Evolutionary conservation across 2,113 vertebrate species (phyloP).

Genomic region (Oxyura jamaicensis): DNA sequence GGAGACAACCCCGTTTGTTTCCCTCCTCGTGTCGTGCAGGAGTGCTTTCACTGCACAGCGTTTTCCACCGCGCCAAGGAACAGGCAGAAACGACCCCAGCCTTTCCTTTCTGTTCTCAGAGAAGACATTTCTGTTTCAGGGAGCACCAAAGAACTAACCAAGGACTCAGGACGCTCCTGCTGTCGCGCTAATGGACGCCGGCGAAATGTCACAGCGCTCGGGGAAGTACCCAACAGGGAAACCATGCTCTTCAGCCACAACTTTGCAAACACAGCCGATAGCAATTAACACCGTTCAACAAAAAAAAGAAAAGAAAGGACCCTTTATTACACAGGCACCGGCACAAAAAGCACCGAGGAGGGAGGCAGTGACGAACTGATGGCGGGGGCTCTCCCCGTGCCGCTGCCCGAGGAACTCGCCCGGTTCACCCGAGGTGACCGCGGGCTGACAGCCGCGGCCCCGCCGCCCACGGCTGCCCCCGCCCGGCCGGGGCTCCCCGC

Average conservation of each 20-base stretch:
- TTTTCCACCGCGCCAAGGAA: background rate
- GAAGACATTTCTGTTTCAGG: slow-evolving; percentile 50
- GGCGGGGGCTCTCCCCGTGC: slow-evolving; percentile 1
- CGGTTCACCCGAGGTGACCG: slow-evolving; percentile 51
- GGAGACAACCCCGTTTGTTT: background rate
- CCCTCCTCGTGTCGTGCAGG: background rate
- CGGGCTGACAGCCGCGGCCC: slow-evolving; percentile 36
- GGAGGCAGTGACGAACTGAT: slow-evolving; percentile 23
- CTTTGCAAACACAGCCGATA: slow-evolving; percentile 49
- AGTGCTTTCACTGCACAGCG: background rate
- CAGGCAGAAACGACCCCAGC: background rate
- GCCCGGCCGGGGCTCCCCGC: background rate
- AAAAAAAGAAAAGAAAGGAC: background rate
- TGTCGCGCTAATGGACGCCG: slow-evolving; percentile 55
- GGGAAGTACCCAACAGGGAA: background rate
- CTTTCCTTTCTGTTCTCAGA: slow-evolving; percentile 22
- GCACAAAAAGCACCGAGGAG: background rate
- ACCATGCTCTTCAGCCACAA: slow-evolving; percentile 31
- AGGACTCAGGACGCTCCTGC: slow-evolving; percentile 43
- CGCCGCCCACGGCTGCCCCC: slow-evolving; percentile 8
- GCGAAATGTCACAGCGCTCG: slow-evolving; percentile 37
- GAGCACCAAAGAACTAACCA: background rate
- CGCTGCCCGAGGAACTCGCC: background rate
- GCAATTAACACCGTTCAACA: background rate
- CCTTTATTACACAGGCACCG: slow-evolving; percentile 2